These are phyloP conservation scores for Boulengeromyrus knoepffleri DNA, from an alignment of 2,113 vertebrate species.

Conservation along the genomic window DNA sequence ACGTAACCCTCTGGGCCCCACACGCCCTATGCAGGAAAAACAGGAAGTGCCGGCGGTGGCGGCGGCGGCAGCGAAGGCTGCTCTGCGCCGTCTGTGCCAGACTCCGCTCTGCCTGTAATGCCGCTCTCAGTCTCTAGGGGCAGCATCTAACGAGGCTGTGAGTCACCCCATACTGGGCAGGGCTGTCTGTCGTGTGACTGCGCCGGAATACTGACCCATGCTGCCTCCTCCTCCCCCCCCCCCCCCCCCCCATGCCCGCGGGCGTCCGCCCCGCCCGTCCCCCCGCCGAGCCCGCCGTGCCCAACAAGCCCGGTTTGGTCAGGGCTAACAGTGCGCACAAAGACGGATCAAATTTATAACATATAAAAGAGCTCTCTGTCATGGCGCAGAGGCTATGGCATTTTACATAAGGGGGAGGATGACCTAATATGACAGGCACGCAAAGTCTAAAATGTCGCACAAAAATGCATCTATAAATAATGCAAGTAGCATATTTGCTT, in stretches of 20 bases:
- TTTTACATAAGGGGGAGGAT: neutral
- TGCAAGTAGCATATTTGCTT: neutral
- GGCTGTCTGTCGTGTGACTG: constrained; percentile 45
- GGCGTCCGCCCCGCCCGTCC: neutral
- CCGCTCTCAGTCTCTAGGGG: constrained; percentile 38
- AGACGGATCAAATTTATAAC: constrained; percentile 20
- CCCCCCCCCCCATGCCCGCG: neutral
- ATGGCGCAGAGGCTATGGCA: neutral
- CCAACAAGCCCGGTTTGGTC: neutral
- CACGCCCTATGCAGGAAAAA: neutral
- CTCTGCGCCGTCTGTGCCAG: neutral
- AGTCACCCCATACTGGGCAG: constrained; percentile 42
- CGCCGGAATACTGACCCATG: constrained; percentile 46
- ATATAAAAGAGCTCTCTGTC: neutral
- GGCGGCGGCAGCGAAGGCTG: neutral
- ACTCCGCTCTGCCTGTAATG: constrained; percentile 13
- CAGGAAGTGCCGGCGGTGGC: neutral
- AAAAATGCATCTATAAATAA: neutral
- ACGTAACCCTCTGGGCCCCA: neutral
- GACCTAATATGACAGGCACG: neutral
- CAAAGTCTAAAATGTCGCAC: neutral
- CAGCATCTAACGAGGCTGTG: constrained; percentile 33
- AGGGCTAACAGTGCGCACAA: constrained; percentile 2
- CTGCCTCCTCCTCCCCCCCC: constrained; percentile 8
- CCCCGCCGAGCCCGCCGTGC: constrained; percentile 8